Evolutionary conservation across 1,140 invertebrate species (phyloP).

Genomic region (Branchinecta lynchi): DNA sequence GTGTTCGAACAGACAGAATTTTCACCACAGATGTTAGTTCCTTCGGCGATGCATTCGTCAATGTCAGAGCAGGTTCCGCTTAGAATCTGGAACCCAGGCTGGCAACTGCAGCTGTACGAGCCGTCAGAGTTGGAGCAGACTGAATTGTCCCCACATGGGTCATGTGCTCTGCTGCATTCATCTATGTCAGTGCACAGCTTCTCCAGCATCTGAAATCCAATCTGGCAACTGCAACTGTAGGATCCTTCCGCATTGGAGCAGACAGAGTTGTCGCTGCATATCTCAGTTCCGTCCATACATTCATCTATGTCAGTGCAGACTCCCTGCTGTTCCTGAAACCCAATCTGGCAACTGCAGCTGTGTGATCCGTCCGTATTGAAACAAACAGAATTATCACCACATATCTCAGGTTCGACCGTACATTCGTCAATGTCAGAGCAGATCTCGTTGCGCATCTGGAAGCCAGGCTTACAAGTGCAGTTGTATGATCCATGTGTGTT

Average conservation of each 20-base stretch:
- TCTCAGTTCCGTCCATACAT: slow-evolving; percentile 39
- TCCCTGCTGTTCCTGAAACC: slow-evolving; percentile 44
- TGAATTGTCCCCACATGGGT: slow-evolving; percentile 39
- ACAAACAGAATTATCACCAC: slow-evolving; percentile 48
- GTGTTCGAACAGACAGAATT: slow-evolving; percentile 40
- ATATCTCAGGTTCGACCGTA: slow-evolving; percentile 33
- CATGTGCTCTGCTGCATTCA: slow-evolving; percentile 45
- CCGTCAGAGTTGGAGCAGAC: slow-evolving; percentile 63
- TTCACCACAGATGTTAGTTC: too few relatives aligned
- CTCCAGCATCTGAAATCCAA: slow-evolving; percentile 27
- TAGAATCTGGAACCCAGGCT: slow-evolving; percentile 46
- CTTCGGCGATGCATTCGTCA: slow-evolving; percentile 28
- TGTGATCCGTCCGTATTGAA: slow-evolving; percentile 65
- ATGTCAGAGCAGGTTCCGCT: slow-evolving; percentile 43
- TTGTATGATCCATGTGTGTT: slow-evolving; percentile 43
- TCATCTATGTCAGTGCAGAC: slow-evolving; percentile 44
- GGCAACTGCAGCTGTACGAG: slow-evolving; percentile 64
- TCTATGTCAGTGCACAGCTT: slow-evolving; percentile 40
- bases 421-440: slow-evolving; percentile 58
- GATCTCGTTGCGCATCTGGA: slow-evolving; percentile 38
- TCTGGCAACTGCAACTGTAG: slow-evolving; percentile 31
- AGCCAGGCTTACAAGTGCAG: slow-evolving; percentile 49
- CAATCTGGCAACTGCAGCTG: slow-evolving; percentile 59
- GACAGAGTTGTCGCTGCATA: slow-evolving; percentile 30
- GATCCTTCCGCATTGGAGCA: slow-evolving; percentile 32